These are phyloP conservation scores for Corythornis vintsioides DNA, from an alignment of 2,113 vertebrate genomes.

Conservation along the genomic window DNA sequence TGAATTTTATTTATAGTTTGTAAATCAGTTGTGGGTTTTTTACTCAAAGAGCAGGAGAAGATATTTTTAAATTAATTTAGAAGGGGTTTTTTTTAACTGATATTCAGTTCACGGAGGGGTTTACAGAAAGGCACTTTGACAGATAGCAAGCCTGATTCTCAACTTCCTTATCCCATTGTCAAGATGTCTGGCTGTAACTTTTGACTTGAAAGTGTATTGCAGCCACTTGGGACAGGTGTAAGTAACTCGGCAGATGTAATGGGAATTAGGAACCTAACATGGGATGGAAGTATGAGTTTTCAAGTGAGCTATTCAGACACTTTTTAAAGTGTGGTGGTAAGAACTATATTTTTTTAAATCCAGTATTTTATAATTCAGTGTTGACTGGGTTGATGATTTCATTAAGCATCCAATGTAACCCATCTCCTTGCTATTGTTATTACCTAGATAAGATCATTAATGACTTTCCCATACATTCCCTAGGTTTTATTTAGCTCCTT, in stretches of 20 bases:
- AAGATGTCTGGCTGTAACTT: background rate
- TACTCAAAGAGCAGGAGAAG: background rate
- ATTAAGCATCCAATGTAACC: background rate
- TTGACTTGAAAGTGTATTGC: slow-evolving; percentile 14
- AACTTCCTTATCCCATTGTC: background rate
- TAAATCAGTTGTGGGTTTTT: slow-evolving; percentile 26
- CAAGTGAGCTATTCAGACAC: background rate
- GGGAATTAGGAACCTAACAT: background rate
- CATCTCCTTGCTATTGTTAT: background rate
- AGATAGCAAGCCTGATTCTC: background rate
- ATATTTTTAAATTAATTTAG: slow-evolving; percentile 16
- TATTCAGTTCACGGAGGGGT: background rate
- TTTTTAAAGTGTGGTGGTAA: background rate
- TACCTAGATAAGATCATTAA: background rate
- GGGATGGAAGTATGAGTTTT: background rate
- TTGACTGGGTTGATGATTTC: background rate
- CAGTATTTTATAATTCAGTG: background rate
- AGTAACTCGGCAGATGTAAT: background rate
- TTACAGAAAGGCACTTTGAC: background rate
- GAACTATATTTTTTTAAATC: background rate
- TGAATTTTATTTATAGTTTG: slow-evolving; percentile 59
- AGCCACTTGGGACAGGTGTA: slow-evolving; percentile 14
- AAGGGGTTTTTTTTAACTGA: background rate
- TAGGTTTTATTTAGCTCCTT: background rate
- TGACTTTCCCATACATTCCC: background rate